Conservation (phyloP, 1,140 invertebrate genomes). For the Pantala flavescens region DNA sequence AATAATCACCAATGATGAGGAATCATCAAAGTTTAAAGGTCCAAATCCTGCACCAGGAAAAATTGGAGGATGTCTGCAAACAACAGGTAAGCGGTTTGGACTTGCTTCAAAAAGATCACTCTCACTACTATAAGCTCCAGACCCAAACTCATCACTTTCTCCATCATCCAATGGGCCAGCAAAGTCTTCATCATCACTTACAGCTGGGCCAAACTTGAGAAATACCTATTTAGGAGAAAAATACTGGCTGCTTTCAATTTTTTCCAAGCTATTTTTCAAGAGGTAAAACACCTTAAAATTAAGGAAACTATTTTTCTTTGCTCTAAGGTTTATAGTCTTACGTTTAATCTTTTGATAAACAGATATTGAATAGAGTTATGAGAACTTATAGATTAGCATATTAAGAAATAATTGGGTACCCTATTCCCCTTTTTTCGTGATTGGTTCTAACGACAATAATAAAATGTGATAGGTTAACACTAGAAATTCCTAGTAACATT, state of each 20-base stretch:
- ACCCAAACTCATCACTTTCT: neutral
- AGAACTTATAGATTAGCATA: too few species aligned
- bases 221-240: constrained; percentile 12
- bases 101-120: neutral
- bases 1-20: constrained; percentile 15
- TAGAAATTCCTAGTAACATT: too few species aligned
- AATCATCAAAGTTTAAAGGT: neutral
- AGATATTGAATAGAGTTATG: too few species aligned
- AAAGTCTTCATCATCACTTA: constrained; percentile 27
- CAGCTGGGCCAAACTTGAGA: constrained; percentile 6
- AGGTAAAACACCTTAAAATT: too few species aligned
- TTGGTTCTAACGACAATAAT: too few species aligned
- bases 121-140: neutral
- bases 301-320: too few species aligned
- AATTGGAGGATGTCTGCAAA: neutral
- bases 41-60: constrained; percentile 12
- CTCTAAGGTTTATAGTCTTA: too few species aligned
- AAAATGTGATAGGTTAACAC: too few species aligned
- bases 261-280: neutral
- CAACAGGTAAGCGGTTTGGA: neutral
- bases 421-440: too few species aligned
- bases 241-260: neutral
- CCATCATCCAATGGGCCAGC: constrained; percentile 22
- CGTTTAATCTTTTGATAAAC: too few species aligned
- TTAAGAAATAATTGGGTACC: too few species aligned